These are phyloP conservation scores for Stenotaenia linearis DNA, from an alignment of 2,888 invertebrate species.

Conservation along the genomic window DNA sequence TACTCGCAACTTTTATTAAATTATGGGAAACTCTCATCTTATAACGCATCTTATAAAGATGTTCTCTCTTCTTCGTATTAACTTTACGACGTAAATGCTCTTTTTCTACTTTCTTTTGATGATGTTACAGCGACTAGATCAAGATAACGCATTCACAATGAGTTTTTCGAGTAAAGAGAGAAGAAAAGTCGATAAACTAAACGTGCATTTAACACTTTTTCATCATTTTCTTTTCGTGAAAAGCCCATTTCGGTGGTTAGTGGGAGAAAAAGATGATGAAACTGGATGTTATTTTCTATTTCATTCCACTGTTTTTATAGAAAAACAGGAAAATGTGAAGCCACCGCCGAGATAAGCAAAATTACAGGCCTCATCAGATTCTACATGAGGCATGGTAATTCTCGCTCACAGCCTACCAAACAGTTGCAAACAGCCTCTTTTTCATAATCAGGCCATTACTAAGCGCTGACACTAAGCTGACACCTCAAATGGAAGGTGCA, in stretches of 20 bases:
- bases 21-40: background rate
- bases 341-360: background rate
- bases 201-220: background rate
- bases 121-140: background rate
- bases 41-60: background rate
- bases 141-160: background rate
- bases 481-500: background rate
- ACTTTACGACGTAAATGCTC: background rate
- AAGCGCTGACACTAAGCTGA: constrained; percentile 26
- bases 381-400: background rate
- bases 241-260: background rate
- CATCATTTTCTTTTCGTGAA: background rate
- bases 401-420: constrained; percentile 12
- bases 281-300: background rate
- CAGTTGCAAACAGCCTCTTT: constrained; percentile 14
- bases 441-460: constrained; percentile 20
- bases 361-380: constrained; percentile 20
- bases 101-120: background rate
- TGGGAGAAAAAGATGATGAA: background rate
- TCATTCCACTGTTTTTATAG: background rate
- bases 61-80: background rate
- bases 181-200: background rate
- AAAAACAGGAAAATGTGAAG: constrained; percentile 5
- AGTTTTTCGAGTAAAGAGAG: background rate
- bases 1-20: background rate